A percentile compares a stretch with the other conserved stretches of the same genome.
These are phyloP conservation scores for Pygoscelis antarcticus DNA, from an alignment of 2,113 vertebrate species.

Conservation along the genomic window DNA sequence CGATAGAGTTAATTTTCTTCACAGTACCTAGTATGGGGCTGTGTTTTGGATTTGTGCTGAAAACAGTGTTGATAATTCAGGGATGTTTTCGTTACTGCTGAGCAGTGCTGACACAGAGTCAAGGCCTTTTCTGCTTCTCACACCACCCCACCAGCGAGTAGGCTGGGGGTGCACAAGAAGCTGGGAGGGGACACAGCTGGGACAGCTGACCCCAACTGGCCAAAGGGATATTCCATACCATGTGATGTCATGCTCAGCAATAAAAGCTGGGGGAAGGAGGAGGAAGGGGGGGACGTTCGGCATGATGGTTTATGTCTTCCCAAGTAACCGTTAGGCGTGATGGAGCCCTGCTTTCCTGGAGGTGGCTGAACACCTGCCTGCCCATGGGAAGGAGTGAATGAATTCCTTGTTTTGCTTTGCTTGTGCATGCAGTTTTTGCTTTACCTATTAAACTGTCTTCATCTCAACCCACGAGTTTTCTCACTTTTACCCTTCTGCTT, in stretches of 20 bases:
- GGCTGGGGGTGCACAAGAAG: not conserved
- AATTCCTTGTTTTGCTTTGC: not conserved
- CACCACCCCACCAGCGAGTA: accelerated
- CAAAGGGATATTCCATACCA: not conserved
- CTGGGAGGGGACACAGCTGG: not conserved
- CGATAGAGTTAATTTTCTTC: not conserved
- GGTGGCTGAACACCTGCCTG: not conserved
- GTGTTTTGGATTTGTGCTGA: not conserved
- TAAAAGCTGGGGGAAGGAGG: not conserved
- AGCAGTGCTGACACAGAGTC: not conserved
- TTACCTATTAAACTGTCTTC: not conserved
- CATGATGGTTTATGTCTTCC: not conserved
- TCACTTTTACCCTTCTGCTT: not conserved
- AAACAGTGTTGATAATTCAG: not conserved
- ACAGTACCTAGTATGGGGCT: not conserved
- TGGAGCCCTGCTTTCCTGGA: not conserved
- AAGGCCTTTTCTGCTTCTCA: not conserved
- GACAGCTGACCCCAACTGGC: not conserved
- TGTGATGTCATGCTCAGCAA: accelerated
- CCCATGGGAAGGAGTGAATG: not conserved
- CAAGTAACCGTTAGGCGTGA: accelerated
- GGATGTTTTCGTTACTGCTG: not conserved
- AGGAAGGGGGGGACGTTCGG: accelerated
- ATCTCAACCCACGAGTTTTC: not conserved
- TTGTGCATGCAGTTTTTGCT: accelerated